Conservation (phyloP, 2,888 invertebrate genomes). For the Calameuta filiformis region DNA sequence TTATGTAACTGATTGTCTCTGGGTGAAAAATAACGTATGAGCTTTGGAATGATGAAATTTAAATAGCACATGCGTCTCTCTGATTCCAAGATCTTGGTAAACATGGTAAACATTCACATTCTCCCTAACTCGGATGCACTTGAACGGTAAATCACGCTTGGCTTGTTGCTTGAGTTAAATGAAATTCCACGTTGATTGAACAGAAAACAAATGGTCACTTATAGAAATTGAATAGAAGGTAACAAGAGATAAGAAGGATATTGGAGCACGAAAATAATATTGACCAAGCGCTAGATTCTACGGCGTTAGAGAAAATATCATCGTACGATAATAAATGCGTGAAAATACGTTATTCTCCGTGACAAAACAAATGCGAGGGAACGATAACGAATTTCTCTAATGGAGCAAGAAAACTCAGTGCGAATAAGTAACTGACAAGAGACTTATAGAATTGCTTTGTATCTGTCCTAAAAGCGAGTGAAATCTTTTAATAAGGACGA, state of each 20-base stretch:
- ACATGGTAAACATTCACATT: neutral
- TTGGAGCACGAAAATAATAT: neutral
- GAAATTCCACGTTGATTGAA: neutral
- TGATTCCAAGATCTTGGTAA: neutral
- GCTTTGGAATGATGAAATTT: neutral
- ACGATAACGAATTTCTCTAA: neutral
- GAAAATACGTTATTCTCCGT: neutral
- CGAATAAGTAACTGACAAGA: neutral
- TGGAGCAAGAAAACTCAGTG: neutral
- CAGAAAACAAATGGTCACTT: neutral
- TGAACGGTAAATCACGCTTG: neutral
- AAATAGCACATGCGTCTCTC: neutral
- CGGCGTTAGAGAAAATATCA: neutral
- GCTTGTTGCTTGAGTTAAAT: neutral
- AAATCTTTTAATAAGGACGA: neutral
- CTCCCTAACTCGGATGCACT: neutral
- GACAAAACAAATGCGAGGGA: neutral
- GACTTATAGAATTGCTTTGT: neutral
- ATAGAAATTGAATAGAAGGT: neutral
- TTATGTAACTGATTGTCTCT: neutral
- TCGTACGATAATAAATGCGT: neutral
- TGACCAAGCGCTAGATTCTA: neutral
- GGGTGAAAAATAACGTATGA: neutral
- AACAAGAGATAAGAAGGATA: neutral
- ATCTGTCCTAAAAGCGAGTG: neutral